Base-by-base conservation (phyloP, 2,888 invertebrate genomes). In the Lasius platythorax region DNA sequence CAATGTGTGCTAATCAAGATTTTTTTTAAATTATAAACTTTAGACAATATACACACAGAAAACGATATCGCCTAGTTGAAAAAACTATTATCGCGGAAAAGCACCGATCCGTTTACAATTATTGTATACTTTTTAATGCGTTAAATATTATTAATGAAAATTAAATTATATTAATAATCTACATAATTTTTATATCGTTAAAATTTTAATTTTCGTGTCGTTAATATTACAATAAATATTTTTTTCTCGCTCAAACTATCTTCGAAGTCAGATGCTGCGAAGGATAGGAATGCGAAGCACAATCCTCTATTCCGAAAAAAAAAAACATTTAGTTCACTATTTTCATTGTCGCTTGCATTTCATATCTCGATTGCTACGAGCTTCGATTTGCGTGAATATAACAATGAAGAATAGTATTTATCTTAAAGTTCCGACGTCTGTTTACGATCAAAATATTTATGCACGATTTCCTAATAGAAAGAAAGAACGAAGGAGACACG, bases 371-470 rank as follows among this genome's bases (percentile, higher is more conserved):
- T 84, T 89, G 83, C 83, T 83, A 83, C 50, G 83, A 90, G 83
- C 37, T 85, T 85, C 85, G 83, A 90, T 86, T 83, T 84, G 75
- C 28, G 83, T 85, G 83, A 88, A 75, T 86, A 86, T 85, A 75
- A 37, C 5, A 83, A 83, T 73, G 85, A 85, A 81, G 67, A 86
- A 90, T 87, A 85, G 76, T 73, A 83, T 88, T 89, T 85, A 89
- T 88, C 70, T 87, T 88, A 89, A 91, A 89, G 86, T 86, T 78
- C 84, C 83, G 83, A 84, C 72, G 73, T 87, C 68, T 23, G 67
- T 89, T 89, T 88, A 90, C 88, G 86, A 91, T 91, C 79, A 89
- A 88, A 91, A 89, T 91, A 89, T 91, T 91, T 89, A 85, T 88
- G 72, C 87, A 76, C 11, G 83, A 79, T 67, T 82, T n/a, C 3